Conservation (phyloP, 2,113 vertebrate species). For the Tenrec ecaudatus region DNA sequence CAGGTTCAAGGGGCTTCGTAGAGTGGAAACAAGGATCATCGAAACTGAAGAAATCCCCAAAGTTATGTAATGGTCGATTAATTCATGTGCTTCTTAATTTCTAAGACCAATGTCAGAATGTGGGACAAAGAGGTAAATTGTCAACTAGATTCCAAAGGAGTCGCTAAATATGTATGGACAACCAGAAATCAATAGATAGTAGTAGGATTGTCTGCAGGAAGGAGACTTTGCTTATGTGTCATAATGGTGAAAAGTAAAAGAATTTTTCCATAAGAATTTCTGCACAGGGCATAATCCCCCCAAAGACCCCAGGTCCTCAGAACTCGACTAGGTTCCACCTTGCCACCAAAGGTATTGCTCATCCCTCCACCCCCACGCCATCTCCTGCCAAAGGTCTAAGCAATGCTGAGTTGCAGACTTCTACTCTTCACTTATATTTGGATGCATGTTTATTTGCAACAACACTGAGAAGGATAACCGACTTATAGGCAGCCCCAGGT, state of each 20-base stretch:
- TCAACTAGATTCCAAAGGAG: not conserved
- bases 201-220: not conserved
- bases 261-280: not conserved
- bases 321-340: not conserved
- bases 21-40: not conserved
- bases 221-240: not conserved
- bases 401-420: no score
- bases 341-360: not conserved
- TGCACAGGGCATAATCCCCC: not conserved
- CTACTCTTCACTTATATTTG: not conserved
- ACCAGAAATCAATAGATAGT: not conserved
- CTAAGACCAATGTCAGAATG: not conserved
- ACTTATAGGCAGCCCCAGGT: not conserved
- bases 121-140: not conserved
- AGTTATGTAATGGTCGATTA: not conserved
- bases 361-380: no score
- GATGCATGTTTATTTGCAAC: not conserved
- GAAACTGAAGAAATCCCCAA: not conserved
- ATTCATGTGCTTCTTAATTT: not conserved
- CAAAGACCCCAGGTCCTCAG: no score
- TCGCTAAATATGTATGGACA: not conserved
- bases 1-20: not conserved
- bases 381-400: no score
- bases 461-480: not conserved
- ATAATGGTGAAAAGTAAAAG: not conserved